Evolutionary conservation across 2,113 vertebrate species (phyloP).

Genomic region (Trichechus manatus): DNA sequence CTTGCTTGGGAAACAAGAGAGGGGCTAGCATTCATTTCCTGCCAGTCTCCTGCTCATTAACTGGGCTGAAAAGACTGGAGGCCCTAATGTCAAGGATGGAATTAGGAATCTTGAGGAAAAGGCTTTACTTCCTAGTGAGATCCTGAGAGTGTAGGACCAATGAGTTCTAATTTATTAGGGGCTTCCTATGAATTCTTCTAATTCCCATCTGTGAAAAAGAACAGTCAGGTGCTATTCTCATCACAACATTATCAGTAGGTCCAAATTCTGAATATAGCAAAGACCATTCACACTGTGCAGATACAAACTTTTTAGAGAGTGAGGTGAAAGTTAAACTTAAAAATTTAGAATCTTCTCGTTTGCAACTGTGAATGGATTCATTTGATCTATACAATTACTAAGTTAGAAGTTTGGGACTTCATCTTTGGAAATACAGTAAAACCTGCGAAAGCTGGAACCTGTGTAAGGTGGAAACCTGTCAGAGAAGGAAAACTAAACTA

Average conservation of each 20-base stretch:
- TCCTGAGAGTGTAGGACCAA: neutral
- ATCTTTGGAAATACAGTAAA: slow-evolving; percentile 24
- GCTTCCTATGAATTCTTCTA: neutral
- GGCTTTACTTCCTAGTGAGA: neutral
- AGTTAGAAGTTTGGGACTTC: neutral
- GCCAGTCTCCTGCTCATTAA: slow-evolving; percentile 4
- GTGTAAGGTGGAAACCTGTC: neutral
- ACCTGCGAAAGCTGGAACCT: neutral
- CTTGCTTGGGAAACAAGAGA: neutral
- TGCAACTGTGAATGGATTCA: neutral
- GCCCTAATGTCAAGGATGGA: neutral
- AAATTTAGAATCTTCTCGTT: slow-evolving; percentile 6
- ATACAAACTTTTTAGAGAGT: neutral
- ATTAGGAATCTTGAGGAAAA: slow-evolving; percentile 9
- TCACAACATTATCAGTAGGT: neutral
- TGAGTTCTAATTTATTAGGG: neutral
- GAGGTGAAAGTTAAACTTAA: slow-evolving; percentile 19
- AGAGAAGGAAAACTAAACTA: neutral
- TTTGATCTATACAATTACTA: neutral
- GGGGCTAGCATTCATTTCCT: neutral
- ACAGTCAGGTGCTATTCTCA: neutral
- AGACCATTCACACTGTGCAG: neutral
- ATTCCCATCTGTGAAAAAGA: neutral
- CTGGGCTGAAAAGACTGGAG: neutral
- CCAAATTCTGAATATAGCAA: neutral